phyloP scores from a whole-genome alignment of 2,888 invertebrate genomes.

The Spodoptera exigua region DNA sequence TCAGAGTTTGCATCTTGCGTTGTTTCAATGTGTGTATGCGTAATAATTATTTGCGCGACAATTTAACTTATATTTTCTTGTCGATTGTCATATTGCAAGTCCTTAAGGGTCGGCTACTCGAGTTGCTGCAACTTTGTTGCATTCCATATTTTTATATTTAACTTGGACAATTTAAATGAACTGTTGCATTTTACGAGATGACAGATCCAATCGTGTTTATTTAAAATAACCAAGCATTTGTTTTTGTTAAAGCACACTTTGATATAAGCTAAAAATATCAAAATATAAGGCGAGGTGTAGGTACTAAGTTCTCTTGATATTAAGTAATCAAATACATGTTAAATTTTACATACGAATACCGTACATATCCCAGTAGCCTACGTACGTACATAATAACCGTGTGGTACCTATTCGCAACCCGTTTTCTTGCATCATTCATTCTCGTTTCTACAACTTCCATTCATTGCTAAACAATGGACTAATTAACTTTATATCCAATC shows the following conservation, averaged over 20 bases:
- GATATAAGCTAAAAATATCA: no score
- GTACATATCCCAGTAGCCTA: no score
- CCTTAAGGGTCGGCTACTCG: constrained; percentile 17
- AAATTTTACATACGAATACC: no score
- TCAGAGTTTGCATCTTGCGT: constrained; percentile 23
- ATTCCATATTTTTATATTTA: no score
- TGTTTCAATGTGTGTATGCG: constrained; percentile 19
- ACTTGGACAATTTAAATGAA: no score
- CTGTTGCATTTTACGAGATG: background rate
- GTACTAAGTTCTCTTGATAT: no score
- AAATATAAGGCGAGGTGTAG: no score
- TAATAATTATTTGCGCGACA: background rate
- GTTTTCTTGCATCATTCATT: constrained; percentile 54
- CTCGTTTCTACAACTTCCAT: constrained; percentile 44
- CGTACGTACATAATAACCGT: background rate
- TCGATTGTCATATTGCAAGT: constrained; percentile 31
- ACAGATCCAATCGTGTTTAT: background rate
- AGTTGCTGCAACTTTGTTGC: constrained; percentile 17
- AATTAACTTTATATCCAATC: constrained; percentile 73
- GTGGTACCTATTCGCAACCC: constrained; percentile 13
- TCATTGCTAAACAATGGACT: constrained; percentile 69
- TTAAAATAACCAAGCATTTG: no score
- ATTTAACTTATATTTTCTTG: constrained; percentile 41
- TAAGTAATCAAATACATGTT: no score
- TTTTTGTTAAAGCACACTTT: no score